Percentiles rank a stretch among this genome's conserved stretches.
Conservation (phyloP, 2,888 invertebrate genomes). For the Aromia moschata region DNA sequence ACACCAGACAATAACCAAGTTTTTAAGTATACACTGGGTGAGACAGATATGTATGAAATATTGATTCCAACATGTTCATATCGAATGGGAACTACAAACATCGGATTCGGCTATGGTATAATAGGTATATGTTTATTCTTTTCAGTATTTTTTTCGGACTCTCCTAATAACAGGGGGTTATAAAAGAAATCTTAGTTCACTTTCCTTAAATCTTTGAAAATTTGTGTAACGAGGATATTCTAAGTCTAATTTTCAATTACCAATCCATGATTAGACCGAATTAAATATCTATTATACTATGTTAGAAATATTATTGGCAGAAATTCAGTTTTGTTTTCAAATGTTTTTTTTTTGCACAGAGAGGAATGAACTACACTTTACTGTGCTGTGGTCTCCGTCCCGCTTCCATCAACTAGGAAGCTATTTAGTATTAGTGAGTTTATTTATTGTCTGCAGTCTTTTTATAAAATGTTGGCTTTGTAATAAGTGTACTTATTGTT, state of each 20-base stretch:
- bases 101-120: constrained; percentile 87
- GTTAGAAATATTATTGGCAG: no score
- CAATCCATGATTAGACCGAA: no score
- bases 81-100: constrained; percentile 88
- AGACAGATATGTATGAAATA: constrained; percentile 73
- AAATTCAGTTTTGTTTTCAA: no score
- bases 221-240: no score
- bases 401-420: constrained; percentile 72
- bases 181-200: no score
- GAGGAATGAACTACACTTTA: constrained; percentile 70
- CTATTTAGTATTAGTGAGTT: constrained; percentile 60
- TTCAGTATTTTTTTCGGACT: no score
- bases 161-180: no score
- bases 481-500: background rate
- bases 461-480: constrained; percentile 13
- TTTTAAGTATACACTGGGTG: constrained; percentile 62
- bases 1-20: constrained; percentile 58
- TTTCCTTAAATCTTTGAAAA: no score
- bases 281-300: no score
- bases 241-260: no score
- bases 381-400: constrained; percentile 81
- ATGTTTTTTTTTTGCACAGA: constrained; percentile 66
- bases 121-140: constrained; percentile 68
- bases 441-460: constrained; percentile 5
- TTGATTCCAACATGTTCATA: constrained; percentile 95